Conservation (phyloP, 2,888 invertebrate genomes). For the Caenorhabditis sp. region DNA sequence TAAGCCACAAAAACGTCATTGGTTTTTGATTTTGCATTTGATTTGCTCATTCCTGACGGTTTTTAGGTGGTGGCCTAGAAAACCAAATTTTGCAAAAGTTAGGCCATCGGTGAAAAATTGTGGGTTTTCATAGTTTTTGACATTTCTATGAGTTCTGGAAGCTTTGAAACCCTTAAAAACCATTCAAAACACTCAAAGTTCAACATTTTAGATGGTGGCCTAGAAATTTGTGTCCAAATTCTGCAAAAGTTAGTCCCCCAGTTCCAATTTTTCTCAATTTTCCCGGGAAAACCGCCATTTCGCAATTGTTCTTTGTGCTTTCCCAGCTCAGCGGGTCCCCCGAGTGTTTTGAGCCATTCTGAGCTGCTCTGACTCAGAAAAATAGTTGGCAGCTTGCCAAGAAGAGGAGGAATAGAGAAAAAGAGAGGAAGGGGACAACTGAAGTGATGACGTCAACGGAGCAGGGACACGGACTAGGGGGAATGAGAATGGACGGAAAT, state of each 20-base stretch:
- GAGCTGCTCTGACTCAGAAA: slow-evolving; percentile 40
- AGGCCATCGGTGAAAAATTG: background rate
- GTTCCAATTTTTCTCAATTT: too few species aligned
- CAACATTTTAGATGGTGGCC: too few species aligned
- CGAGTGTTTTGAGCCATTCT: background rate
- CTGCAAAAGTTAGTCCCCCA: too few species aligned
- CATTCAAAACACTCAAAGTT: too few species aligned
- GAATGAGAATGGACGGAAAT: background rate
- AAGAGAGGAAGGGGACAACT: too few species aligned
- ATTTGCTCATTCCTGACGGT: background rate
- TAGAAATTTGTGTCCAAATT: background rate
- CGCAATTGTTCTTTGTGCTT: slow-evolving; percentile 40
- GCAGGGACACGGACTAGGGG: background rate
- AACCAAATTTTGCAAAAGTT: background rate
- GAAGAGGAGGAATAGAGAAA: slow-evolving; percentile 15
- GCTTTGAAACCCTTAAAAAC: background rate
- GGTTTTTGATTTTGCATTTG: background rate
- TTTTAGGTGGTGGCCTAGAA: background rate
- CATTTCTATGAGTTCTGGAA: too few species aligned
- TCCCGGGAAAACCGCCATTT: slow-evolving; percentile 11
- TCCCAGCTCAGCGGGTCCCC: background rate
- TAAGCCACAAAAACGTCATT: background rate
- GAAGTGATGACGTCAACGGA: slow-evolving; percentile 27
- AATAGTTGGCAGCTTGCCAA: background rate
- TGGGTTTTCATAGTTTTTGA: background rate